phyloP scores from a whole-genome alignment of 2,888 invertebrate species.

The Galeopsomyia nigrocyanea region DNA sequence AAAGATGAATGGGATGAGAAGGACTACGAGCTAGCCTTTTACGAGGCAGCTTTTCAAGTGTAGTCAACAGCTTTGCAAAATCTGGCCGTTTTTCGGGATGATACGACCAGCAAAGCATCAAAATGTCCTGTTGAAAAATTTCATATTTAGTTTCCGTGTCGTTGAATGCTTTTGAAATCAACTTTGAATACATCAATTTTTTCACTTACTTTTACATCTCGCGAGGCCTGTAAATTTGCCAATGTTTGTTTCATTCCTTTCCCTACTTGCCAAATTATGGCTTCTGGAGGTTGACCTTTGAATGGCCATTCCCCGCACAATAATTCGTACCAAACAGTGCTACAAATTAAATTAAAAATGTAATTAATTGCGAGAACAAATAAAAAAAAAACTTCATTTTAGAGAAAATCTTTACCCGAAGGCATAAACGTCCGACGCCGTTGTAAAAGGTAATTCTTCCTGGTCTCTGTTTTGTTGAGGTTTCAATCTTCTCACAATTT shows the following conservation, averaged over 20 bases:
- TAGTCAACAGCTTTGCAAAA: conserved; percentile 87
- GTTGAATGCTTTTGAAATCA: too few species aligned
- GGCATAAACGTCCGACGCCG: conserved; percentile 95
- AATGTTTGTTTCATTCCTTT: conserved; percentile 96
- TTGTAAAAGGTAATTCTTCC: conserved; percentile 91
- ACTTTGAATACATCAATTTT: conserved; percentile 9
- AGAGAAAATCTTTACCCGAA: conserved; percentile 81
- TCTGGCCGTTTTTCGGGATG: conserved; percentile 88
- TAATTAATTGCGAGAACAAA: conserved; percentile 6
- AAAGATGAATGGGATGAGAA: conserved; percentile 97
- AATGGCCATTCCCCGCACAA: conserved; percentile 97
- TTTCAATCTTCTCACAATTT: conserved; percentile 89
- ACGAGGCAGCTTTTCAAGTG: conserved; percentile 93
- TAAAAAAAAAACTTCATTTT: neutral
- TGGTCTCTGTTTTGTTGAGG: conserved; percentile 83
- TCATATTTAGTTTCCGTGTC: neutral
- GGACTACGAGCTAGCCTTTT: conserved; percentile 96
- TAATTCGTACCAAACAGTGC: conserved; percentile 99
- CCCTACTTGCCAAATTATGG: conserved; percentile 98
- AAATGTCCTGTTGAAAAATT: conserved; percentile 81
- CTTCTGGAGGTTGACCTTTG: conserved; percentile 92
- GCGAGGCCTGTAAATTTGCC: conserved; percentile 92
- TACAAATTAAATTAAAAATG: conserved; percentile 63
- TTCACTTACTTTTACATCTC: conserved; percentile 89
- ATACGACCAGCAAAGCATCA: conserved; percentile 97